Base-by-base conservation (phyloP, 2,113 vertebrate genomes). In the Rhodinocichla rosea region DNA sequence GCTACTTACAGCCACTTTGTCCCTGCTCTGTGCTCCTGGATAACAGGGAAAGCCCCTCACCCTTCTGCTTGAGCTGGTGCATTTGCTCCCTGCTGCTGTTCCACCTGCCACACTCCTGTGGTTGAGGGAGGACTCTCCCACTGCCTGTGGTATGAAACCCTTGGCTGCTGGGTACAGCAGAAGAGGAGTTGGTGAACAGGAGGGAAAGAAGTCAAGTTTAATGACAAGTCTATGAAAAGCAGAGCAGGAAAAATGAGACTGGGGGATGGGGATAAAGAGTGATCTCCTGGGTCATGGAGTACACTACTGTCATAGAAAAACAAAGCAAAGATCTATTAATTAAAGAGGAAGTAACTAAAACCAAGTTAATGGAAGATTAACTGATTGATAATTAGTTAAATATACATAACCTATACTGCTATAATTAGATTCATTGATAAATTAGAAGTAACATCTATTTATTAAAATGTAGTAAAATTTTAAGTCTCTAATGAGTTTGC, bases 291-390 rank as follows among this genome's bases (percentile, higher is more conserved):
- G 27, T 73, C 3, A 1, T 47, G n/a, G 22, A 73, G 8, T 82
- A 40, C 1, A 1, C 6, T 45, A 39, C 14, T 44, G 35, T 47
- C 45, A 57, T 15, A 49, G 26, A 19, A 13, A 84, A 90, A 83
- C 27, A 83, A 75, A 79, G 20, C 28, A 42, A 21, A 83, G 56
- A 60, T 59, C 0, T 4, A 35, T 79, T 87, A 30, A 78, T 75
- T 89, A 64, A 90, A 56, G 5, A 57, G 12, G 22, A 71, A 88
- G 45, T 62, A 73, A 83, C 65, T 85, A 73, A 73, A 93, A 80
- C 2, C 9, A 83, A 90, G 50, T 42, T 83, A 80, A 90, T 91
- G 16, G 49, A 91, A 86, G n/a, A 83, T 53, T 75, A 89, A 73
- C 45, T 74, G 8, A 53, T 83, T 68, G 22, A 47, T 71, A 82